Conservation (phyloP, 2,113 vertebrate species). For the Peromyscus californicus region DNA sequence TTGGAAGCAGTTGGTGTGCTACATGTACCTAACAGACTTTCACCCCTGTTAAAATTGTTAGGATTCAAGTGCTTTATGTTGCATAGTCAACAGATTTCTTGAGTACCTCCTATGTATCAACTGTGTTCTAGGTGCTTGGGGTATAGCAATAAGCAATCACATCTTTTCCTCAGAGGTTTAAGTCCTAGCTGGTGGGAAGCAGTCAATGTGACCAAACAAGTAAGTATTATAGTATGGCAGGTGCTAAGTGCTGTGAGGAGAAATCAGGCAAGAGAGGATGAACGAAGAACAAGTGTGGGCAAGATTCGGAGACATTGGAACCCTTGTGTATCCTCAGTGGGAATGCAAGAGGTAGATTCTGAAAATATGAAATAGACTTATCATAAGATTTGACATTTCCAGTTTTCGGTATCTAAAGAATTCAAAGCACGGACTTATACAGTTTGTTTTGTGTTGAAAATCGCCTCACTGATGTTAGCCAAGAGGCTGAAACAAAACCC, state of each 20-base stretch:
- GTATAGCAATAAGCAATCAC: fast-evolving
- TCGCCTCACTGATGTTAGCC: neutral
- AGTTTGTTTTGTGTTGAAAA: neutral
- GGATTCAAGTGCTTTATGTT: neutral
- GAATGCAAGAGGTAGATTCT: neutral
- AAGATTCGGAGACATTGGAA: neutral
- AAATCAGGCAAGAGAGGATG: neutral
- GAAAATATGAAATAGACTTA: neutral
- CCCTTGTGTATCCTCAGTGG: neutral
- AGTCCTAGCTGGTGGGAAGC: too few relatives aligned
- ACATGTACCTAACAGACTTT: neutral
- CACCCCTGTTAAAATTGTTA: neutral
- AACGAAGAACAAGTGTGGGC: neutral
- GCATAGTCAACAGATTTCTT: neutral
- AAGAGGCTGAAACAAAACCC: neutral
- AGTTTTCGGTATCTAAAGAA: neutral
- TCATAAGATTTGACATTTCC: neutral
- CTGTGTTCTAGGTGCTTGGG: neutral
- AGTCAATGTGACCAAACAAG: neutral
- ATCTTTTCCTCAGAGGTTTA: neutral
- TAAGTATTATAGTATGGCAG: neutral
- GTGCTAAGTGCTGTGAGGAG: neutral
- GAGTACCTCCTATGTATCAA: neutral
- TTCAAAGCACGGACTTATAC: neutral
- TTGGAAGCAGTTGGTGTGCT: neutral